Percentiles rank a stretch among this genome's conserved stretches.
Evolutionary conservation across 2,113 vertebrate genomes (phyloP).

Genomic region (Meles meles): DNA sequence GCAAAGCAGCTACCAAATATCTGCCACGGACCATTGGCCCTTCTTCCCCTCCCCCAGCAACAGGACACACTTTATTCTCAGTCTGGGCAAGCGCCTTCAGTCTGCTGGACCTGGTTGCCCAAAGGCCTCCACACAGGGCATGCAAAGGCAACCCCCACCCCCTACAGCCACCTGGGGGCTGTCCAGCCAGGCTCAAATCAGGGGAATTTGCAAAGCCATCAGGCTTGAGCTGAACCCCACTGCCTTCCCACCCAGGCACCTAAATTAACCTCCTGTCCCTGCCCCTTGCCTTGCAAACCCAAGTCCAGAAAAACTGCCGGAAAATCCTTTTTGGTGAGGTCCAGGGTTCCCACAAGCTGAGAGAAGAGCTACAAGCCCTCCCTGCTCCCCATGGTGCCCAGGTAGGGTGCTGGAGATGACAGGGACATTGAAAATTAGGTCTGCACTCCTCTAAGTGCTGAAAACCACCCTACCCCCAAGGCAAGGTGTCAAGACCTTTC

Average conservation of each 20-base stretch:
- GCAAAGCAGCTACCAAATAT: constrained; percentile 69
- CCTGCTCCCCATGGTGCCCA: not conserved
- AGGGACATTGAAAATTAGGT: not conserved
- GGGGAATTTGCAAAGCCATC: not conserved
- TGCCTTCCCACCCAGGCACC: not conserved
- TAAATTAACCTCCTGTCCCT: not conserved
- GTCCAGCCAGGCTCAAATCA: not conserved
- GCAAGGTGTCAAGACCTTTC: not conserved
- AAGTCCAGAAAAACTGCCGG: not conserved
- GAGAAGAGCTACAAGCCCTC: not conserved
- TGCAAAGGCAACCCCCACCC: not conserved
- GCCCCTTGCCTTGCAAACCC: not conserved
- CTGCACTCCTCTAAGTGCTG: not conserved
- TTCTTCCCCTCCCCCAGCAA: constrained; percentile 65
- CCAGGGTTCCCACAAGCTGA: not conserved
- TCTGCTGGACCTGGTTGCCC: not conserved
- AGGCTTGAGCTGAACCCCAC: not conserved
- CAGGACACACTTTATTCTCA: constrained; percentile 70
- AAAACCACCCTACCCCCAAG: not conserved
- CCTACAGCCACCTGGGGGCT: not conserved
- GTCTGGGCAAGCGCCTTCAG: constrained; percentile 54
- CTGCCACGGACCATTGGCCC: constrained; percentile 65
- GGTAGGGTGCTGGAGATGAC: not conserved
- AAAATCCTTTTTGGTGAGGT: not conserved
- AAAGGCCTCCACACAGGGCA: constrained; percentile 9